A percentile compares a stretch with the other conserved stretches of the same genome.
These are phyloP conservation scores for Sander lucioperca DNA, from an alignment of 2,113 vertebrate species.

Conservation along the genomic window DNA sequence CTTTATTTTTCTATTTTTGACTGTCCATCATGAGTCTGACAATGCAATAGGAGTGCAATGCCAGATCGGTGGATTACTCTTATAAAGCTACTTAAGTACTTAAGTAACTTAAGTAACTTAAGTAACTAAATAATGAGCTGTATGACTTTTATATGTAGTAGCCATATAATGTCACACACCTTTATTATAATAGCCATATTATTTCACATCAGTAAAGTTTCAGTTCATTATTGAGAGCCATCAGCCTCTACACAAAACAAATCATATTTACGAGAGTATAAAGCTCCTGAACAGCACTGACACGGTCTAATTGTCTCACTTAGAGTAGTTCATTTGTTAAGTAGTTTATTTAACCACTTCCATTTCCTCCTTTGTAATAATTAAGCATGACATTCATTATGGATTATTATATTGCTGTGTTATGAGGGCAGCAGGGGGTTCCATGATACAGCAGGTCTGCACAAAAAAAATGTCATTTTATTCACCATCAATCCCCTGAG, in stretches of 20 bases:
- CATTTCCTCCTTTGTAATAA: conserved; percentile 12
- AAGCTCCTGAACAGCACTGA: not conserved
- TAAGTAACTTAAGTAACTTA: no score
- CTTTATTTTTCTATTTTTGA: not conserved
- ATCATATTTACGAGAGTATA: not conserved
- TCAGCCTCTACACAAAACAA: not conserved
- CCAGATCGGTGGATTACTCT: not conserved
- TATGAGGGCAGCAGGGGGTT: not conserved
- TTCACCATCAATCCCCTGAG: not conserved
- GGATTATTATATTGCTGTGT: conserved; percentile 20
- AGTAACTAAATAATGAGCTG: not conserved
- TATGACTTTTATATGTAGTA: not conserved
- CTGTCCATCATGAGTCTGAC: not conserved
- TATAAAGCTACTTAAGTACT: not conserved
- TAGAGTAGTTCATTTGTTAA: conserved; percentile 4
- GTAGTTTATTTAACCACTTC: conserved; percentile 13
- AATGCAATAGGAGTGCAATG: not conserved
- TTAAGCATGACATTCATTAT: conserved; percentile 27
- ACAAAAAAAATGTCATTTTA: not conserved
- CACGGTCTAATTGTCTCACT: not conserved
- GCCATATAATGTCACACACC: not conserved
- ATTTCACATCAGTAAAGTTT: not conserved
- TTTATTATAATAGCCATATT: not conserved
- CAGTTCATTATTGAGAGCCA: not conserved
- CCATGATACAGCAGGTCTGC: conserved; percentile 5